Evolutionary conservation across 2,888 invertebrate genomes (phyloP).

Genomic region (Meganola albula): DNA sequence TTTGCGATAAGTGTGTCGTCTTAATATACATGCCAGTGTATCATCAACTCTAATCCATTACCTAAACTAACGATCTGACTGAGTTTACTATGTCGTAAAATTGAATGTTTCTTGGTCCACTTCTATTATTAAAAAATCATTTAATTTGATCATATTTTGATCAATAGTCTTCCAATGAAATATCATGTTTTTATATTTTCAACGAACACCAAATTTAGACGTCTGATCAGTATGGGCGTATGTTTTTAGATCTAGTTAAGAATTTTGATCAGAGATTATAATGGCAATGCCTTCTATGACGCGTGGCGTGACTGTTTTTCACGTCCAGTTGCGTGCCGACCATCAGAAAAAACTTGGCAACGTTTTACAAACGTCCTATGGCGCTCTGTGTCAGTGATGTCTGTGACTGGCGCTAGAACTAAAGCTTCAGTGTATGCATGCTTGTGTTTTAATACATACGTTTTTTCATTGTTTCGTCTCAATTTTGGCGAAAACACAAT

Average conservation of each 20-base stretch:
- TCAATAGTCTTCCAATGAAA: too few species aligned
- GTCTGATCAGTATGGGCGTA: too few species aligned
- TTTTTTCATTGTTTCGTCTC: slow-evolving; percentile 10
- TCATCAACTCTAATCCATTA: too few species aligned
- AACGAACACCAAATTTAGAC: too few species aligned
- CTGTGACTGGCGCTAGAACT: slow-evolving; percentile 35
- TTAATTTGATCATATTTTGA: too few species aligned
- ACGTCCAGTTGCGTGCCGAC: slow-evolving; percentile 43
- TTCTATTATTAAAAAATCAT: too few species aligned
- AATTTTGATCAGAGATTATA: too few species aligned
- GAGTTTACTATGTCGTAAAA: too few species aligned
- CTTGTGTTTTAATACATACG: slow-evolving; percentile 7
- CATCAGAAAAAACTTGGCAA: slow-evolving; percentile 64
- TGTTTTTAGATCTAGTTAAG: too few species aligned
- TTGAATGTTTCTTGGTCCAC: too few species aligned
- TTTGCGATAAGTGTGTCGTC: slow-evolving; percentile 25
- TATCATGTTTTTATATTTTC: too few species aligned
- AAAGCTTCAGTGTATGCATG: slow-evolving; percentile 11
- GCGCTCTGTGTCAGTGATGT: slow-evolving; percentile 53
- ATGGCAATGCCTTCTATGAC: slow-evolving; percentile 38
- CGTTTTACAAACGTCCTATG: slow-evolving; percentile 49
- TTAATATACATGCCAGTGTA: slow-evolving; percentile 20
- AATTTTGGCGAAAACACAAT: slow-evolving; percentile 14
- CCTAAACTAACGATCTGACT: too few species aligned
- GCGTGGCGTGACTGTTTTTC: slow-evolving; percentile 32